These are phyloP conservation scores for Rotaria macrura DNA, from an alignment of 2,888 invertebrate genomes.

Conservation along the genomic window DNA sequence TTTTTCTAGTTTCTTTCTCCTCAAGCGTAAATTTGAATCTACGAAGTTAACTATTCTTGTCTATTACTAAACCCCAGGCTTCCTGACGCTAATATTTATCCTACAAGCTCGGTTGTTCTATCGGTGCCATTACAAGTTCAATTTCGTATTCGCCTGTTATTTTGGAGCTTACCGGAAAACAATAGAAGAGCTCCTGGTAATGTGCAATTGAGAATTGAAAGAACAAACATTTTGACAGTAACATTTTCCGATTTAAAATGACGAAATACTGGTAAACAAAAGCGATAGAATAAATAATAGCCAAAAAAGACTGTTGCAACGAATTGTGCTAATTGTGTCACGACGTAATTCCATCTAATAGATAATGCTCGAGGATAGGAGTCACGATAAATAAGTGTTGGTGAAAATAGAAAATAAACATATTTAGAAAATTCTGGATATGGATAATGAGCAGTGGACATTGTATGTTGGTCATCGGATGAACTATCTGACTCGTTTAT, in stretches of 20 bases:
- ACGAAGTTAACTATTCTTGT: too few relatives aligned
- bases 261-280: conserved; percentile 61
- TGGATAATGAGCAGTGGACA: conserved; percentile 37
- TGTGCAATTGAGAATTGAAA: conserved; percentile 62
- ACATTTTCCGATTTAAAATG: conserved; percentile 47
- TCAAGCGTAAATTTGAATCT: too few relatives aligned
- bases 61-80: too few relatives aligned
- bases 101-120: too few relatives aligned
- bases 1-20: too few relatives aligned
- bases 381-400: conserved; percentile 72
- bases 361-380: conserved; percentile 59
- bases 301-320: conserved; percentile 67
- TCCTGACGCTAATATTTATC: too few relatives aligned
- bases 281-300: conserved; percentile 69
- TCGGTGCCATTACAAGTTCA: too few relatives aligned
- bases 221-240: conserved; percentile 46
- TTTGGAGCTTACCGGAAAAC: conserved; percentile 37
- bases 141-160: too few relatives aligned
- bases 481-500: not conserved
- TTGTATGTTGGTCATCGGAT: not conserved
- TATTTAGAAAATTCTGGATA: conserved; percentile 61
- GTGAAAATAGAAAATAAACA: conserved; percentile 74
- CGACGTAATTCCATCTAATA: conserved; percentile 66
- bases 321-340: conserved; percentile 64
- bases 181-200: conserved; percentile 59